These are phyloP conservation scores for Penaeus indicus DNA, from an alignment of 1,140 invertebrate genomes.

Conservation along the genomic window DNA sequence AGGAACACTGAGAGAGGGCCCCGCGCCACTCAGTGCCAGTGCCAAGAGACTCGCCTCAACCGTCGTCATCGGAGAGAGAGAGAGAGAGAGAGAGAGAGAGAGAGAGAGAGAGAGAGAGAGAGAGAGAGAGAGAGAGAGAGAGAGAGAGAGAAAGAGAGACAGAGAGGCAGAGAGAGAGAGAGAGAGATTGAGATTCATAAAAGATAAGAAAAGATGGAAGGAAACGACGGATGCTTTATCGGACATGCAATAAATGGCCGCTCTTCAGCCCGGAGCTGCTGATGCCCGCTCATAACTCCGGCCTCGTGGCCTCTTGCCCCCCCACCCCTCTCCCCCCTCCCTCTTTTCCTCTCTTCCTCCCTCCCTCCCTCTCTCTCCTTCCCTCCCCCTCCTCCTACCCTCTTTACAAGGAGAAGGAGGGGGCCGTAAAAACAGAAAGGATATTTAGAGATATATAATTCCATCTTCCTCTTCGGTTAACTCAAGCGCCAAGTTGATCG, in stretches of 20 bases:
- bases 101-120: constrained; percentile 18
- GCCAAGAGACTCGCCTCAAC: background rate
- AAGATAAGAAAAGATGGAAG: constrained; percentile 3
- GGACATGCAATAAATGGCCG: constrained; percentile 38
- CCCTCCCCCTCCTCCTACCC: too few species aligned
- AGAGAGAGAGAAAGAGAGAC: background rate
- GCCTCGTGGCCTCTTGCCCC: background rate
- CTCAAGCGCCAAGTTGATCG: too few species aligned
- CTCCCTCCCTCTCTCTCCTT: too few species aligned
- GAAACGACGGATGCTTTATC: constrained; percentile 8
- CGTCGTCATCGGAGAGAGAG: constrained; percentile 1
- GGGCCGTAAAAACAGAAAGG: too few species aligned
- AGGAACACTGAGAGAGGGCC: too few species aligned
- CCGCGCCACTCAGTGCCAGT: too few species aligned
- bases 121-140: constrained; percentile 24
- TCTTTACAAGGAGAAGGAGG: too few species aligned
- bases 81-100: constrained; percentile 23
- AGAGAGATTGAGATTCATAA: constrained; percentile 28
- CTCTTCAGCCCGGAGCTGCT: constrained; percentile 8
- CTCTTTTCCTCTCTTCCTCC: too few species aligned
- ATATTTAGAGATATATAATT: too few species aligned
- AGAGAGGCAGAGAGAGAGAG: background rate
- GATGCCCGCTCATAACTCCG: constrained; percentile 41
- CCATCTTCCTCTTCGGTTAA: too few species aligned
- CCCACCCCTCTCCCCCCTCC: background rate